Base-by-base conservation (phyloP, 2,888 invertebrate species). In the Metacarcinus magister region DNA sequence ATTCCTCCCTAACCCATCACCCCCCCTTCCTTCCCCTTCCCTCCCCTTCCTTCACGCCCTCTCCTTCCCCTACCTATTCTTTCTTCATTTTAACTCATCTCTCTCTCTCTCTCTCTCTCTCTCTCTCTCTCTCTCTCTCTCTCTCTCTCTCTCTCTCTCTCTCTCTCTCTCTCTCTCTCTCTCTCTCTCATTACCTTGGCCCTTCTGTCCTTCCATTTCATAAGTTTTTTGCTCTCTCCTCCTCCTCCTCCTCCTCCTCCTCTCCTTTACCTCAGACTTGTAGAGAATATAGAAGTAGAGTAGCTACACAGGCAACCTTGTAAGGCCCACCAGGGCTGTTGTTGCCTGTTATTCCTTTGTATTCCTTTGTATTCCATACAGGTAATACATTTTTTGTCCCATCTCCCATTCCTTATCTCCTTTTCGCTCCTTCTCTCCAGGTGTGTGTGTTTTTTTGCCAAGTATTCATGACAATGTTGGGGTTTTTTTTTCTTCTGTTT, bases 91-190 rank as follows among this genome's bases (percentile, higher is more conserved):
- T 16, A 54, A 8, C 16, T 54, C 54, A 16, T 28, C 28, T 75
- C 28, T 75, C 28, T 75, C 75, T 75, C 75, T 75, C 75, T 75
- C 75, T 75, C 28, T 75, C 28, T 75, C 75, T 75, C 75, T 75
- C 75, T 75, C 75, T 75, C 75, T 75, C 28, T 75, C 28, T 75
- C 28, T 75, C 28, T 75, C 67, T 75, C 28, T 75, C 28, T 75
- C 28, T 75, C 28, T 75, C n/a, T 75, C 8, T 28, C 28, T 28
- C 28, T 28, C 8, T 28, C 28, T 10, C 7, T 16, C 54, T 54
- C 54, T 54, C 54, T 54, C 54, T 54, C 54, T 54, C 54, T 54
- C 54, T 54, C 54, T 54, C 54, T 54, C 54, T 54, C 54, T 43
- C 90, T 90, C 90, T 43, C 90, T 90, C 90, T 43, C 90, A 13